Conservation (phyloP, 35 echinoderm and acorn worm species). For the Heliocidaris tuberculata region DNA sequence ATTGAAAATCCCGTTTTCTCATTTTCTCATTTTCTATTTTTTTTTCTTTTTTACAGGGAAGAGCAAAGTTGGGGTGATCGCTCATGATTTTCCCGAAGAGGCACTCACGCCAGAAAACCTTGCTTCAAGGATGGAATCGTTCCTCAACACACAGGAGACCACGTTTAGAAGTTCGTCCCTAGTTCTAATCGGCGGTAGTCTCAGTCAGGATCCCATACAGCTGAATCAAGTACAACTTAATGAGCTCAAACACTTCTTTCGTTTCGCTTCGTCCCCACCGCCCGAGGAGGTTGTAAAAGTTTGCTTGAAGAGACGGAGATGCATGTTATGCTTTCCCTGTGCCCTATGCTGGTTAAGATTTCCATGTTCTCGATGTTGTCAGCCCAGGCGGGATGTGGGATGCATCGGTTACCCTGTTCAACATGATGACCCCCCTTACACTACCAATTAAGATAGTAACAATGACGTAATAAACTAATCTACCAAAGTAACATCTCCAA, state of each 20-base stretch:
- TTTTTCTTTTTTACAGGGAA: not conserved
- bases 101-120: not conserved
- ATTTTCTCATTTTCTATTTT: no score
- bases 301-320: not conserved
- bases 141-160: not conserved
- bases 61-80: not conserved
- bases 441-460: not conserved
- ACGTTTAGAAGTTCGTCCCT: not conserved
- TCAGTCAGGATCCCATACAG: not conserved
- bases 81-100: not conserved
- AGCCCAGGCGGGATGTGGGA: not conserved
- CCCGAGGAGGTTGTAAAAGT: not conserved
- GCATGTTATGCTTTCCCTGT: not conserved
- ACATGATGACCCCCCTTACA: not conserved
- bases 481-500: no score
- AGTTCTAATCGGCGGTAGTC: not conserved
- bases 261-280: not conserved
- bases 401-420: not conserved
- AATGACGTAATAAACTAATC: no score
- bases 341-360: not conserved
- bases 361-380: not conserved
- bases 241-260: not conserved
- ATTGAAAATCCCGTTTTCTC: no score
- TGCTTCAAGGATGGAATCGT: not conserved
- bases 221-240: not conserved